These are phyloP conservation scores for Eupsittula cactorum DNA, from an alignment of 2,113 vertebrate species.

Conservation along the genomic window DNA sequence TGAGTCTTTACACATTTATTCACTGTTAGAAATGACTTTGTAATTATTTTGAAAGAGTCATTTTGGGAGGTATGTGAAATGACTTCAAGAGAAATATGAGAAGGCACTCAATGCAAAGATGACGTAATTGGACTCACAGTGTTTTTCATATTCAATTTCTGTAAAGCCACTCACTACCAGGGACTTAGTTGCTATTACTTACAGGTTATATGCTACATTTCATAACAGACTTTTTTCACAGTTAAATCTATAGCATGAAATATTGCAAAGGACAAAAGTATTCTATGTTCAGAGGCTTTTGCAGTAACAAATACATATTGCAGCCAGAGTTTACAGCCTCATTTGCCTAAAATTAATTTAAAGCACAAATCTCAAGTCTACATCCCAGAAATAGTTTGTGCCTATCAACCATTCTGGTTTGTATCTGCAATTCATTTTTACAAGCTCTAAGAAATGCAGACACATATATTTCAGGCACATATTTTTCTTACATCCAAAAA, in stretches of 20 bases:
- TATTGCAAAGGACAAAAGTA: not conserved
- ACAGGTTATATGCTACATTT: not conserved
- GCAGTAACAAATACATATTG: not conserved
- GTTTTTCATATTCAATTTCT: not conserved
- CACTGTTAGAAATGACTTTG: constrained; percentile 57
- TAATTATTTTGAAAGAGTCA: constrained; percentile 63
- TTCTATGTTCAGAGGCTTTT: not conserved
- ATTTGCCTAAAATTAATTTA: constrained; percentile 5
- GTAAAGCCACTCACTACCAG: not conserved
- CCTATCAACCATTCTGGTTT: not conserved
- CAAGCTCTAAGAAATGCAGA: not conserved
- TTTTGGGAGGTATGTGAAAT: constrained; percentile 52
- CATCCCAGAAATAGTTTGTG: not conserved
- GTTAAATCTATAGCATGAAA: not conserved
- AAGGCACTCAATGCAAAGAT: constrained; percentile 45
- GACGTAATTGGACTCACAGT: not conserved
- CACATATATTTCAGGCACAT: not conserved
- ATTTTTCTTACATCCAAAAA: not conserved
- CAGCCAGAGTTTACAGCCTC: not conserved
- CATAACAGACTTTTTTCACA: constrained; percentile 4
- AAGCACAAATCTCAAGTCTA: not conserved
- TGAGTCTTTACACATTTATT: constrained; percentile 56
- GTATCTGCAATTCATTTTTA: not conserved
- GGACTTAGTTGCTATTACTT: not conserved
- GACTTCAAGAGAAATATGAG: constrained; percentile 47